phyloP scores from a whole-genome alignment of 2,888 invertebrate species.

The Capitulum mitella region DNA sequence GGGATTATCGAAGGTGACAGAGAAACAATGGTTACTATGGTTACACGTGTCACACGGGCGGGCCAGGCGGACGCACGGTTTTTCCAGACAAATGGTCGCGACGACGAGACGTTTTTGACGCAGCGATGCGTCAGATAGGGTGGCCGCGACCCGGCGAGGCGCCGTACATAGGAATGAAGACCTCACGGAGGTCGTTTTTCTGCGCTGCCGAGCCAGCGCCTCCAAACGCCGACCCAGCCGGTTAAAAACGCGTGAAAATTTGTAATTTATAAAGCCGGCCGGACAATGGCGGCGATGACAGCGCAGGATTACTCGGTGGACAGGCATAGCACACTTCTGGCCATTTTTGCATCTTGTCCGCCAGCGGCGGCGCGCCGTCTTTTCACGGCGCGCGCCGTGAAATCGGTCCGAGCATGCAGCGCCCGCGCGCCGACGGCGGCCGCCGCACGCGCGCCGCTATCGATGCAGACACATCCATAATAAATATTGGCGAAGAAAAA shows the following conservation, averaged over 20 bases:
- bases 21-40: constrained; percentile 18
- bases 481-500: neutral
- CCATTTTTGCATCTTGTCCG: neutral
- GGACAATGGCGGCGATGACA: constrained; percentile 13
- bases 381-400: neutral
- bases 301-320: neutral
- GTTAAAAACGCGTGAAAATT: constrained; percentile 23
- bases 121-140: constrained; percentile 4
- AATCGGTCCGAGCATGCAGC: neutral
- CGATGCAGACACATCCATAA: neutral
- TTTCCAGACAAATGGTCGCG: constrained; percentile 14
- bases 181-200: neutral
- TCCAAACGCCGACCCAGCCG: constrained; percentile 1
- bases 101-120: neutral
- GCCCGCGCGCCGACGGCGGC: neutral
- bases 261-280: constrained; percentile 7
- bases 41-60: neutral
- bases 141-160: neutral
- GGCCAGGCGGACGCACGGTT: neutral
- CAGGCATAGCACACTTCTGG: constrained; percentile 5
- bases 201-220: neutral
- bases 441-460: neutral
- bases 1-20: constrained; percentile 12
- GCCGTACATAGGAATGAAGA: constrained; percentile 17
- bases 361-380: neutral